Evolutionary conservation across 2,797 vertebrate species (phyloP).

Genomic region (Mormyrops attenuatus): DNA sequence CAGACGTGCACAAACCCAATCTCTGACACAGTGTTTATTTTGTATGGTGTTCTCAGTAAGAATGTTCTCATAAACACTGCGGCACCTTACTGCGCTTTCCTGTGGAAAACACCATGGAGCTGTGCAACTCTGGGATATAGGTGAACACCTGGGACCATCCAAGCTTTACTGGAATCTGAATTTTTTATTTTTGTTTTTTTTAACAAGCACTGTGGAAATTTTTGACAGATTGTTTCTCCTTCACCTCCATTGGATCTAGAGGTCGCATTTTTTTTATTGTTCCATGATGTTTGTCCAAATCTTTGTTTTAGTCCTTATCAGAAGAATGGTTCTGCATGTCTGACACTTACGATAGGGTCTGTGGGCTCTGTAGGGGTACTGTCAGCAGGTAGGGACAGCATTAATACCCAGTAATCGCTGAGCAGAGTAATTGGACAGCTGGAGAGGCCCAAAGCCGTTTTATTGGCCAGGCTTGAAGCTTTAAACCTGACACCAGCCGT

Average conservation of each 20-base stretch:
- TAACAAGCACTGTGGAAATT: neutral
- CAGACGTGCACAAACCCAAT: neutral
- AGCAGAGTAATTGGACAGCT: neutral
- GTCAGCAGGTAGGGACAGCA: neutral
- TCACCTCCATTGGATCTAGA: neutral
- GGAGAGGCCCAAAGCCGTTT: neutral
- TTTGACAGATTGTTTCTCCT: neutral
- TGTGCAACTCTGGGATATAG: neutral
- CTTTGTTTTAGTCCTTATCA: neutral
- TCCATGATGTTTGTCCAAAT: neutral
- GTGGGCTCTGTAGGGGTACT: neutral
- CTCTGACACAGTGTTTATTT: slow-evolving; percentile 14
- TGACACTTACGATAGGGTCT: neutral
- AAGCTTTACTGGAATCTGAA: neutral
- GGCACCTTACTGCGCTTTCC: neutral
- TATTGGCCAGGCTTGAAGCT: neutral
- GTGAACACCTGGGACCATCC: neutral
- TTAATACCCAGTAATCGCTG: neutral
- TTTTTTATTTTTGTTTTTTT: neutral
- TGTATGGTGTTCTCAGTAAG: neutral
- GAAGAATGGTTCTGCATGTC: neutral
- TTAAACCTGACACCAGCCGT: neutral
- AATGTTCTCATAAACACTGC: neutral
- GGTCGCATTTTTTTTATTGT: neutral
- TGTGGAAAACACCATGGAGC: neutral